Base-by-base conservation (phyloP, 2,797 vertebrate genomes). In the Pagetopsis macropterus region DNA sequence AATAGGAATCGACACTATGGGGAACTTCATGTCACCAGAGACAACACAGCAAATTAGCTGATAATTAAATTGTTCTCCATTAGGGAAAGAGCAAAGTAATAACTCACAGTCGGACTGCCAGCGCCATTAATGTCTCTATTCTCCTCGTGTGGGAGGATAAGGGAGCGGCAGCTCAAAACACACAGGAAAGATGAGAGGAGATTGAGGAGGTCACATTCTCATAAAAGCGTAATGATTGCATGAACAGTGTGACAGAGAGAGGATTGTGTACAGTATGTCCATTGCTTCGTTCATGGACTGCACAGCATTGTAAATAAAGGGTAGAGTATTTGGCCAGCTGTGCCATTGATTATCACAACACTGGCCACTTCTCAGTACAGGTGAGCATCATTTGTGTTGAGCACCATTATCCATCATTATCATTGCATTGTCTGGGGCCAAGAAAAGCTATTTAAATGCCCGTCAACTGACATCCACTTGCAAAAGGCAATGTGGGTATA, bases 121-220 rank as follows among this genome's bases (percentile, higher is more conserved):
- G 92, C 93, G 95, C 95, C 94, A 95, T 96, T 96, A 96, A 96
- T 86, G 88, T 96, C 96, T 96, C 94, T 92, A 96, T 96, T 93
- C 93, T 92, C 83, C 90, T 93, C 61, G 60, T 79, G 78, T 76
- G 68, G 74, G 78, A 75, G 84, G 76, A 78, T 67, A 57, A 73
- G 75, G 69, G 45, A 74, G 77, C 76, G 91, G 90, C 72, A 75
- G 66, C 72, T 87, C 78, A 80, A 76, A 87, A 82, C 66, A 75
- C 45, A 73, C 63, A 40, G 52, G 65, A 50, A 37, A 72, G 59
- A 79, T 2, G 48, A 51, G 56, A 49, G 49, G 70, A 65, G 49
- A 84, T 12, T 71, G 52, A 59, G 70, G 83, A 81, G 77, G 85
- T 76, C 70, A 71, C 73, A 51, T 78, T 79, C 67, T 86, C 67